Base-by-base conservation (phyloP, 1,140 invertebrate species). In the Cydia fagiglandana region DNA sequence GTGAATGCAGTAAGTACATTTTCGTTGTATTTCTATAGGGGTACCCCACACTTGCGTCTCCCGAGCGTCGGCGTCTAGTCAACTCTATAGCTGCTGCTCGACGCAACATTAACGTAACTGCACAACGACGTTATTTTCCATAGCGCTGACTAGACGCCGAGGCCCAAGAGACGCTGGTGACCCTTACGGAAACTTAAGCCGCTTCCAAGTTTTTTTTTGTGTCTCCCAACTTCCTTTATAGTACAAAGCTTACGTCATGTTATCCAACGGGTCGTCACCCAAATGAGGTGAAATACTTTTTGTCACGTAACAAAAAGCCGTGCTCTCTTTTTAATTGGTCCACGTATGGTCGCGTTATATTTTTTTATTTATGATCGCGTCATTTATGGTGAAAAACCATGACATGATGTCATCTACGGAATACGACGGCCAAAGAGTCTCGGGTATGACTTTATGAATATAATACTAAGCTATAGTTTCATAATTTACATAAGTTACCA, bases 301-400 rank as follows among this genome's bases (percentile, higher is more conserved):
- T 70, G 17, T 70, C 66, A 20, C 66, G 66, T 2, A 17, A 73
- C 76, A 83, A 87, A 87, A 88, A 88, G 81, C 74, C 17, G 73
- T 83, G 86, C 87, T 90, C 88, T 89, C 87, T 88, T 89, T 90
- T 83, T 86, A 82, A 86, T 85, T 76, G 80, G 83, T 80, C 80
- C 87, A 87, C 86, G 87, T 83, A 77, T 82, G 80, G 80, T 82
- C 80, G 47, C 83, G 81, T 87, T 81, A 85, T 82, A 77, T 83
- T 24, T 24, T 24, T 24, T 24, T 24, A 24, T 24, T 24, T 83
- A 77, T 82, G 80, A 79, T 82, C 80, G 47, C 83, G 81, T 87
- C 81, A 85, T 82, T 78, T 83, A 80, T 81, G 74, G 80, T 80
- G 82, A 85, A 88, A 90, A 89, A 86, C 82, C 74, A 82, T 80